phyloP scores from a whole-genome alignment of 1,140 invertebrate genomes.

The Diachasmimorpha longicaudata region DNA sequence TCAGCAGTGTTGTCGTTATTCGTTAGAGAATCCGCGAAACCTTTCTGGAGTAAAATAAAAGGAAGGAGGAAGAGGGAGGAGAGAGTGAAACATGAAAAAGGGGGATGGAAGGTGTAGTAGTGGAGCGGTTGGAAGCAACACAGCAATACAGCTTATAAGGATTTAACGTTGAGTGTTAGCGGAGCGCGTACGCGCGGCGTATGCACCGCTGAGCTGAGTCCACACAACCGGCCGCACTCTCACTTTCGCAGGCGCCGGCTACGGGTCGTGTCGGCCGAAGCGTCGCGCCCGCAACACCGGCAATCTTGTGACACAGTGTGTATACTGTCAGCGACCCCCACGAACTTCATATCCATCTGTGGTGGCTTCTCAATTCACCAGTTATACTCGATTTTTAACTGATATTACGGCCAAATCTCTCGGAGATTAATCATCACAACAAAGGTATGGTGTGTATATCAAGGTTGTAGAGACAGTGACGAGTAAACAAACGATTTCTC shows the following conservation, averaged over 20 bases:
- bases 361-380: neutral
- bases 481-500: too few species aligned
- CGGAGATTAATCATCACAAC: too few species aligned
- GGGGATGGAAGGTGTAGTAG: neutral
- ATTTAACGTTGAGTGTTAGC: neutral
- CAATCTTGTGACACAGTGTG: constrained; percentile 27
- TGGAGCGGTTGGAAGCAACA: neutral
- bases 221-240: constrained; percentile 44
- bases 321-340: constrained; percentile 11
- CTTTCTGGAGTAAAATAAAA: neutral
- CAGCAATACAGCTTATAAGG: constrained; percentile 1
- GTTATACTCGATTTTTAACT: neutral
- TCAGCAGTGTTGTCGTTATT: neutral
- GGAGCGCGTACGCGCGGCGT: neutral
- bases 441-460: too few species aligned
- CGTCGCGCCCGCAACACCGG: constrained; percentile 32
- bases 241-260: constrained; percentile 57
- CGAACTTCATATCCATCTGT: neutral
- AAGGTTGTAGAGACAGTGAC: too few species aligned
- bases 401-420: too few species aligned
- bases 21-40: neutral
- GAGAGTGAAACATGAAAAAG: neutral
- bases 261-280: constrained; percentile 46
- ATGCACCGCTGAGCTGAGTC: constrained; percentile 30
- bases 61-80: neutral